Evolutionary conservation across 2,888 invertebrate genomes (phyloP).

Genomic region (Callimorpha dominula): DNA sequence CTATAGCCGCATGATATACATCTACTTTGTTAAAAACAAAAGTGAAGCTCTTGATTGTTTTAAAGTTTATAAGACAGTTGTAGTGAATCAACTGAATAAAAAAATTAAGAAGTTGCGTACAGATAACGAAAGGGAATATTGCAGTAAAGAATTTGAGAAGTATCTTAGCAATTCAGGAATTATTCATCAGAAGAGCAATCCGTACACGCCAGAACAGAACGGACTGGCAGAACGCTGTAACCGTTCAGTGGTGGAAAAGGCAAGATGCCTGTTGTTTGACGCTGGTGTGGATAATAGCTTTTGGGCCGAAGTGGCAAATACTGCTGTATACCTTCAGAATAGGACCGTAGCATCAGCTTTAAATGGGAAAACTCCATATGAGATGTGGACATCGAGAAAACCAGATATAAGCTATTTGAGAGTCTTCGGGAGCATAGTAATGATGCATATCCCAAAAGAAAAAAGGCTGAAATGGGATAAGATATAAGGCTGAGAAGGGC

Average conservation of each 20-base stretch:
- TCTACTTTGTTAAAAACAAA: constrained; percentile 11
- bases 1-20: constrained; percentile 2
- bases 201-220: constrained; percentile 4
- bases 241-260: neutral
- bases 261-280: too few relatives aligned
- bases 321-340: constrained; percentile 6
- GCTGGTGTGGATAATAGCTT: neutral
- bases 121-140: constrained; percentile 1
- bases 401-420: constrained; percentile 6
- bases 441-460: constrained; percentile 15
- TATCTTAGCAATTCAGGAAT: neutral
- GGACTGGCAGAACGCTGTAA: neutral
- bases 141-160: neutral
- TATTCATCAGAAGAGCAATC: neutral
- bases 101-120: constrained; percentile 5
- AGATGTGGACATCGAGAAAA: constrained; percentile 1
- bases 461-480: too few relatives aligned
- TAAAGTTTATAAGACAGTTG: neutral
- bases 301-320: constrained; percentile 6
- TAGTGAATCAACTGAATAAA: neutral
- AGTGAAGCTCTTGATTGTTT: constrained; percentile 3
- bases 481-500: too few relatives aligned
- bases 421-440: neutral
- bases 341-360: neutral
- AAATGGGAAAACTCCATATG: neutral